A percentile compares a stretch with the other conserved stretches of the same genome.
phyloP scores from a whole-genome alignment of 2,888 invertebrate species.

The Isoperla grammatica region DNA sequence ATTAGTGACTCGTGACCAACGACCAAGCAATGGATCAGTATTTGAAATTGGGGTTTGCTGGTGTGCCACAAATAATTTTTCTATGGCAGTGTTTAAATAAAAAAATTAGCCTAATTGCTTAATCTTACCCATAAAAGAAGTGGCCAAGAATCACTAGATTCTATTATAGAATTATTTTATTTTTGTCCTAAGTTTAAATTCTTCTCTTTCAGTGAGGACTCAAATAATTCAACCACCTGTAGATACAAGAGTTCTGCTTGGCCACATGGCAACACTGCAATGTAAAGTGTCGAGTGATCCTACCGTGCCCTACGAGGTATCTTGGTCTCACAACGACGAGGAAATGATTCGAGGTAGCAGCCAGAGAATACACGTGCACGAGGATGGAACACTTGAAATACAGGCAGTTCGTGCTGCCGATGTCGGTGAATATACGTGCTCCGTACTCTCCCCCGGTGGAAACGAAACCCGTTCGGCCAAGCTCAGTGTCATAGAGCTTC shows the following conservation, averaged over 20 bases:
- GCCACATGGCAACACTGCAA: constrained; percentile 87
- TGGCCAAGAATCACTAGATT: too few relatives aligned
- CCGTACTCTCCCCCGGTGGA: constrained; percentile 84
- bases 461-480: constrained; percentile 85
- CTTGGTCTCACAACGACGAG: constrained; percentile 86
- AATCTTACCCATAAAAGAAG: too few relatives aligned
- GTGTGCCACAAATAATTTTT: too few relatives aligned
- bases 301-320: constrained; percentile 75
- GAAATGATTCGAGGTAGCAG: constrained; percentile 56
- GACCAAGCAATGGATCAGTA: too few relatives aligned
- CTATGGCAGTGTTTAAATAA: too few relatives aligned
- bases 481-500: constrained; percentile 87
- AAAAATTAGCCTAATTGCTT: too few relatives aligned
- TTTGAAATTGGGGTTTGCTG: too few relatives aligned
- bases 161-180: too few relatives aligned
- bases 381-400: constrained; percentile 82
- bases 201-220: constrained; percentile 69
- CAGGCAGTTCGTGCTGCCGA: constrained; percentile 85
- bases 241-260: constrained; percentile 84
- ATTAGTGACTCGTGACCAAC: too few relatives aligned
- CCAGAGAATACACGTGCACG: constrained; percentile 65
- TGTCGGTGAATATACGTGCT: constrained; percentile 90
- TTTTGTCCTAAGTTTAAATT: too few relatives aligned
- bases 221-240: constrained; percentile 92
- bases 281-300: constrained; percentile 93